Evolutionary conservation across 2,888 invertebrate genomes (phyloP).

Genomic region (Shargacucullia verbasci): DNA sequence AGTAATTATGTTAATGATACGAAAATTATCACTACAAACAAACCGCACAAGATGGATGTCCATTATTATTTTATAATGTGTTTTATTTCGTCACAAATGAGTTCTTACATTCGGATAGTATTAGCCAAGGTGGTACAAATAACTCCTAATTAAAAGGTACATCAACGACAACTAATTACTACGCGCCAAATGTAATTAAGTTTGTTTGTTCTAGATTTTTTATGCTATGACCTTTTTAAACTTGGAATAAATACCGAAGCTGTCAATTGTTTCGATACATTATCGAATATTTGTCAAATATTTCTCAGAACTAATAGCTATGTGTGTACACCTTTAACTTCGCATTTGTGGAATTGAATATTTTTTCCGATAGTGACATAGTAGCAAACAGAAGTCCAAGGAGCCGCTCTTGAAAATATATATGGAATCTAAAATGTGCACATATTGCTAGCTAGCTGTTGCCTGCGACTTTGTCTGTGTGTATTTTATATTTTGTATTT

Average conservation of each 20-base stretch:
- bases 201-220: conserved; percentile 38
- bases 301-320: conserved; percentile 25
- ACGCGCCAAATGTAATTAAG: conserved; percentile 36
- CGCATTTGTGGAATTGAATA: conserved; percentile 19
- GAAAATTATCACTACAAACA: conserved; percentile 59
- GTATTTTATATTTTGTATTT: too few species aligned
- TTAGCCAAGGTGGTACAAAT: conserved; percentile 72
- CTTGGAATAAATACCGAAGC: conserved; percentile 16
- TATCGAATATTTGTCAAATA: conserved; percentile 32
- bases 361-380: conserved; percentile 12
- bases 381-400: neutral
- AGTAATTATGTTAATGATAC: conserved; percentile 61
- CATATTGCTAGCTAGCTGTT: too few species aligned
- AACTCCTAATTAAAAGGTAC: conserved; percentile 67
- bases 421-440: too few species aligned
- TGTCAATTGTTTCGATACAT: conserved; percentile 22
- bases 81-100: conserved; percentile 70
- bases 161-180: conserved; percentile 50
- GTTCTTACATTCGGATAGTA: conserved; percentile 75
- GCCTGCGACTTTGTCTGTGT: too few species aligned
- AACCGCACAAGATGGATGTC: conserved; percentile 53
- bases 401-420: neutral
- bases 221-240: conserved; percentile 30
- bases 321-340: conserved; percentile 1
- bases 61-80: conserved; percentile 62